phyloP scores from a whole-genome alignment of 1,140 invertebrate genomes.

The Mycetomoellerius zeteki region DNA sequence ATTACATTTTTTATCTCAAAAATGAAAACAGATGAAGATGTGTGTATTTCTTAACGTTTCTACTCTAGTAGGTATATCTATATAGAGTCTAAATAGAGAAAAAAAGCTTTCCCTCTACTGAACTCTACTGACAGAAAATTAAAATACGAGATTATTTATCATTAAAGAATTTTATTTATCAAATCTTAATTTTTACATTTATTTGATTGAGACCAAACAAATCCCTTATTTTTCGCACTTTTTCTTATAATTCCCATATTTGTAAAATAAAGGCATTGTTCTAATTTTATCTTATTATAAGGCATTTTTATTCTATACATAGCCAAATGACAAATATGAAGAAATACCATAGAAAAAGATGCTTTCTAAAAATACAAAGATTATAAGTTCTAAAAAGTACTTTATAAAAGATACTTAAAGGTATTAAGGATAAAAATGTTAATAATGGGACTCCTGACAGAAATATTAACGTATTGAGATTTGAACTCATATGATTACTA shows the following conservation, averaged over 20 bases:
- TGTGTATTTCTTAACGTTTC: neutral
- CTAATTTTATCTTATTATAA: neutral
- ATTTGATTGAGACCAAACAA: neutral
- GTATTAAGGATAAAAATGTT: neutral
- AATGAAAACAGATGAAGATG: neutral
- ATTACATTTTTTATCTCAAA: slow-evolving; percentile 18
- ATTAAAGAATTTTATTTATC: neutral
- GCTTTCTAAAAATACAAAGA: neutral
- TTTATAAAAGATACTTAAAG: neutral
- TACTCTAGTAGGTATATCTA: neutral
- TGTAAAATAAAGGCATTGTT: neutral
- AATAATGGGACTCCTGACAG: neutral
- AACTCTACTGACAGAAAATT: neutral
- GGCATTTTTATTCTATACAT: neutral
- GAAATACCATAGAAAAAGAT: neutral
- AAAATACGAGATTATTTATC: neutral
- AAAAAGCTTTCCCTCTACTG: neutral
- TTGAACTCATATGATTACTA: neutral
- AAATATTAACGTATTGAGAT: neutral
- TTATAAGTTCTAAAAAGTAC: neutral
- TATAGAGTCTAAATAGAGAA: neutral
- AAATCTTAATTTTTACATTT: neutral
- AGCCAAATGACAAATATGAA: neutral
- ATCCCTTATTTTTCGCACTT: neutral
- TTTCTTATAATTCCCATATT: neutral